Conservation (phyloP, 2,888 invertebrate genomes). For the Galerucella pusilla region DNA sequence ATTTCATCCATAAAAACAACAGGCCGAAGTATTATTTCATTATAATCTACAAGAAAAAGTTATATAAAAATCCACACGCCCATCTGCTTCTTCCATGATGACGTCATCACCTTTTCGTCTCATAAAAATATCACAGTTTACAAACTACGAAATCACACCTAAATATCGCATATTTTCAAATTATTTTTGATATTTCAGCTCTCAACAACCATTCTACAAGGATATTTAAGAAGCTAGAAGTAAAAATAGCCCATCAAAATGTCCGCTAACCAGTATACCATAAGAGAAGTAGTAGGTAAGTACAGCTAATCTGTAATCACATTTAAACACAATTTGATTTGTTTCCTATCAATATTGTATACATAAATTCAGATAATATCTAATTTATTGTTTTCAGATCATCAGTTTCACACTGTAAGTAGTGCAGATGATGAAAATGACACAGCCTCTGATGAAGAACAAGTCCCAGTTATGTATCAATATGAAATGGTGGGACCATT, state of each 20-base stretch:
- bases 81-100: conserved; percentile 40
- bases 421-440: conserved; percentile 58
- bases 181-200: conserved; percentile 26
- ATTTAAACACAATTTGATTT: background rate
- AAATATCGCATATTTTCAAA: conserved; percentile 2
- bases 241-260: conserved; percentile 19
- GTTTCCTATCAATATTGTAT: background rate
- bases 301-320: background rate
- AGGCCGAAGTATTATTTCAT: conserved; percentile 28
- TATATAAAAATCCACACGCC: conserved; percentile 38
- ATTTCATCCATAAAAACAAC: conserved; percentile 32
- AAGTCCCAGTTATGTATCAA: conserved; percentile 54
- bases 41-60: conserved; percentile 23
- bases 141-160: background rate
- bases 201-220: background rate
- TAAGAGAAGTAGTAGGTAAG: conserved; percentile 44
- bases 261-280: conserved; percentile 41
- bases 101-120: conserved; percentile 41
- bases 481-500: conserved; percentile 48
- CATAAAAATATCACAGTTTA: conserved; percentile 34
- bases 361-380: background rate
- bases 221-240: background rate
- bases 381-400: conserved; percentile 38
- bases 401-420: conserved; percentile 54
- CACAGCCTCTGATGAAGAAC: conserved; percentile 55